Evolutionary conservation across 2,113 vertebrate species (phyloP).

Genomic region (Sprattus sprattus): DNA sequence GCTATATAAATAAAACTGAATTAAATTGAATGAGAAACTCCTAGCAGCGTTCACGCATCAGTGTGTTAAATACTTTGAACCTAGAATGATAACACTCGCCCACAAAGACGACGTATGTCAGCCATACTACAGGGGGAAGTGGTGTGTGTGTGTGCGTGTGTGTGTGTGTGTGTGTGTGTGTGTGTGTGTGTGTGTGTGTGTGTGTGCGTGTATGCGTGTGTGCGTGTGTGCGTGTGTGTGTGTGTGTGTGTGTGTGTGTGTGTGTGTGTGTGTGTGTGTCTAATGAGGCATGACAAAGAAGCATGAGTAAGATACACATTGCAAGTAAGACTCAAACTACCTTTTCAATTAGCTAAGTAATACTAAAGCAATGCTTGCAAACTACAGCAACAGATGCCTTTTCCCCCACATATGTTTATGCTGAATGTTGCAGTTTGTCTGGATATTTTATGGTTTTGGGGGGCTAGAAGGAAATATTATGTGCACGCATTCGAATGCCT

Average conservation of each 20-base stretch:
- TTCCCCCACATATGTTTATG: background rate
- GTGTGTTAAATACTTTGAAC: background rate
- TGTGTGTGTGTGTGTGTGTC: too few relatives aligned
- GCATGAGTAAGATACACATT: too few relatives aligned
- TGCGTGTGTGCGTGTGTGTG: too few relatives aligned
- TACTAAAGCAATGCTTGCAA: background rate
- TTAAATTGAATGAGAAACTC: too few relatives aligned
- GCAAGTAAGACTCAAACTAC: background rate
- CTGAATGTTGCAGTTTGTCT: background rate
- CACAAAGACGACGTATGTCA: background rate
- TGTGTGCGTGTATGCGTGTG: too few relatives aligned
- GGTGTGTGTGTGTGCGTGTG: too few relatives aligned
- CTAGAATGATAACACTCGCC: background rate
- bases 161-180: too few relatives aligned
- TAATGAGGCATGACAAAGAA: too few relatives aligned
- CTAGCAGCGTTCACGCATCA: background rate
- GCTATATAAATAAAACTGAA: too few relatives aligned
- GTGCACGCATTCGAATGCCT: background rate
- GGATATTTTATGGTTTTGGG: background rate
- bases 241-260: too few relatives aligned
- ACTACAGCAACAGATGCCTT: background rate
- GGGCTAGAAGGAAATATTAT: background rate
- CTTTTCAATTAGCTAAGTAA: background rate
- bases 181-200: too few relatives aligned
- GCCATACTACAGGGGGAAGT: background rate